Evolutionary conservation across 2,113 vertebrate species (phyloP).

Genomic region (Fulica atra): DNA sequence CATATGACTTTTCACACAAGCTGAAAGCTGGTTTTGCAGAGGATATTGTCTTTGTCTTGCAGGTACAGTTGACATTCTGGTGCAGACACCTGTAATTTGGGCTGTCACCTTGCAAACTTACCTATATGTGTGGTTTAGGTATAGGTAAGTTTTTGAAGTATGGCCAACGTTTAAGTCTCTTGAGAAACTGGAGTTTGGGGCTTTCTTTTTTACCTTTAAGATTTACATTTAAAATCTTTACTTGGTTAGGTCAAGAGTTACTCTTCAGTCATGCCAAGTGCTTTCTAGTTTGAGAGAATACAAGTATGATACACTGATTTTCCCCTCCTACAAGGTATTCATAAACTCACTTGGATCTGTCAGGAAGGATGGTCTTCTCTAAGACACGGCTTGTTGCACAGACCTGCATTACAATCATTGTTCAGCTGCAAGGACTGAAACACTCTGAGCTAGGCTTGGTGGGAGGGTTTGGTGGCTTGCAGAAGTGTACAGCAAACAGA

Average conservation of each 20-base stretch:
- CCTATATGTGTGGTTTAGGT: neutral
- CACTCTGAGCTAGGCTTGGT: neutral
- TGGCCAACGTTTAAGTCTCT: neutral
- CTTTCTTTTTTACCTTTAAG: neutral
- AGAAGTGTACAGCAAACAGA: neutral
- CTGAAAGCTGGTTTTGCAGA: neutral
- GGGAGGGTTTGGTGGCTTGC: neutral
- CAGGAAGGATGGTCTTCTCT: neutral
- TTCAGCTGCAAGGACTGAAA: neutral
- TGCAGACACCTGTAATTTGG: neutral
- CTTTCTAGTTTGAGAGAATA: neutral
- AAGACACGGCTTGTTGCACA: neutral
- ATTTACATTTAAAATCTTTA: neutral
- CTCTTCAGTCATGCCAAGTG: neutral
- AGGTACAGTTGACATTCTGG: neutral
- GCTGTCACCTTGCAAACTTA: neutral
- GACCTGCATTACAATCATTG: neutral
- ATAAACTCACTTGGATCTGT: neutral
- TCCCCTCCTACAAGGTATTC: neutral
- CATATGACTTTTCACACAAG: neutral
- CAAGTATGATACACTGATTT: neutral
- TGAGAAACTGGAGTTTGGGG: neutral
- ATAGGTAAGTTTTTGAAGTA: neutral
- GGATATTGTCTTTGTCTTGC: neutral
- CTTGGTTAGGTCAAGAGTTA: neutral